Evolutionary conservation across 1,140 invertebrate species (phyloP).

Genomic region (Uloborus diversus): DNA sequence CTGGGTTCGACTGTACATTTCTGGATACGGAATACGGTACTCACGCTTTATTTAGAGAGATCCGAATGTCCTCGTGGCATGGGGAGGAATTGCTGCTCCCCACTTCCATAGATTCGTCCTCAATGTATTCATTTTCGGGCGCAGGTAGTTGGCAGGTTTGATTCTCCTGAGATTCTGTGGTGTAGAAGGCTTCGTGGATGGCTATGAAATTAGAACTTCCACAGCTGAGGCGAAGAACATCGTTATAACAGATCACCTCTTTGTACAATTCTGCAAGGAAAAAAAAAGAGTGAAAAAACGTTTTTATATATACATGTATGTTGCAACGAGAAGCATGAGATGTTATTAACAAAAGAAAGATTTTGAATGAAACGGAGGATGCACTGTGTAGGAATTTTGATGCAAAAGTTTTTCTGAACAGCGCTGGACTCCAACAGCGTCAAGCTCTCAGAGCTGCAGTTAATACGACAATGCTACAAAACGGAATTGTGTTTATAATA

Average conservation of each 20-base stretch:
- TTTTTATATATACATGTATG: too few relatives aligned
- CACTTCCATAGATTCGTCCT: background rate
- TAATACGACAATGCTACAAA: too few relatives aligned
- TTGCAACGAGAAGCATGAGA: too few relatives aligned
- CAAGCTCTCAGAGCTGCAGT: too few relatives aligned
- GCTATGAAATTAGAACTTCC: conserved; percentile 42
- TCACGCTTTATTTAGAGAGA: conserved; percentile 29
- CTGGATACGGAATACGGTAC: too few relatives aligned
- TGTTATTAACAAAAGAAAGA: too few relatives aligned
- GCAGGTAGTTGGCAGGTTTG: conserved; percentile 25
- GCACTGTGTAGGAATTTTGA: too few relatives aligned
- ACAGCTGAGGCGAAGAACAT: conserved; percentile 23
- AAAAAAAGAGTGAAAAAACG: background rate
- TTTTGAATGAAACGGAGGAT: too few relatives aligned
- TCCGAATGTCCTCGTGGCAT: conserved; percentile 33
- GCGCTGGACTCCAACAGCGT: too few relatives aligned
- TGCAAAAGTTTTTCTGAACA: too few relatives aligned
- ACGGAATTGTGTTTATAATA: too few relatives aligned
- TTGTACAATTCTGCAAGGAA: conserved; percentile 23
- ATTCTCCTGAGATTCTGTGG: conserved; percentile 7
- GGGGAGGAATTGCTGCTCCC: background rate
- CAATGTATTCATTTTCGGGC: conserved; percentile 22
- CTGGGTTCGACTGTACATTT: too few relatives aligned
- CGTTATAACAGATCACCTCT: conserved; percentile 19
- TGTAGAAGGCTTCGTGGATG: conserved; percentile 47